Evolutionary conservation across 2,113 vertebrate species (phyloP).

Genomic region (Gymnogyps californianus): DNA sequence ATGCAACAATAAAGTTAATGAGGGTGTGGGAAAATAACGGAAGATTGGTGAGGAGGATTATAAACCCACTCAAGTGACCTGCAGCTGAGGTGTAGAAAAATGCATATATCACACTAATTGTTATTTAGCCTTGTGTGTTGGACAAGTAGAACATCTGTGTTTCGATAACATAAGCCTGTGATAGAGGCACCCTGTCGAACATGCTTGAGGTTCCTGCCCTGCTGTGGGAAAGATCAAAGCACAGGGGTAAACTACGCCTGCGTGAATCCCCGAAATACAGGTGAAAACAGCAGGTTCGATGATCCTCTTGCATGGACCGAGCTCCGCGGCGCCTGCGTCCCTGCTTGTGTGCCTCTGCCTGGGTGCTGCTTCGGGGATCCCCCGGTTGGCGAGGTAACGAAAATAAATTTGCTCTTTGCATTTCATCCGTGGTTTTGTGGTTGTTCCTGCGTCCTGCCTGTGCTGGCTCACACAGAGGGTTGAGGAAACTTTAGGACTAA

Average conservation of each 20-base stretch:
- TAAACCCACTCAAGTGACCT: neutral
- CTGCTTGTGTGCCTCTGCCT: neutral
- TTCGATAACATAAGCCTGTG: neutral
- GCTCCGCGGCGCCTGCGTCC: no score
- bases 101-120: neutral
- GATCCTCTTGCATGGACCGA: neutral
- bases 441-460: neutral
- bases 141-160: neutral
- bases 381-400: neutral
- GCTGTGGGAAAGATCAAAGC: neutral
- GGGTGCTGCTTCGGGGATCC: neutral
- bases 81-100: neutral
- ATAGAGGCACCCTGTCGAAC: neutral
- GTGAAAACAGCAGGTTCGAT: neutral
- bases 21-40: neutral
- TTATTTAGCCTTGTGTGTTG: neutral
- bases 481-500: neutral
- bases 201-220: neutral
- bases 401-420: neutral
- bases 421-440: neutral
- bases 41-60: neutral
- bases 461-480: neutral
- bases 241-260: neutral
- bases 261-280: neutral
- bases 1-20: neutral